A percentile compares a stretch with the other conserved stretches of the same genome.
phyloP scores from a whole-genome alignment of 30 jellyfish, hydroid and myxozoan genomes.

The Pelagia noctiluca region DNA sequence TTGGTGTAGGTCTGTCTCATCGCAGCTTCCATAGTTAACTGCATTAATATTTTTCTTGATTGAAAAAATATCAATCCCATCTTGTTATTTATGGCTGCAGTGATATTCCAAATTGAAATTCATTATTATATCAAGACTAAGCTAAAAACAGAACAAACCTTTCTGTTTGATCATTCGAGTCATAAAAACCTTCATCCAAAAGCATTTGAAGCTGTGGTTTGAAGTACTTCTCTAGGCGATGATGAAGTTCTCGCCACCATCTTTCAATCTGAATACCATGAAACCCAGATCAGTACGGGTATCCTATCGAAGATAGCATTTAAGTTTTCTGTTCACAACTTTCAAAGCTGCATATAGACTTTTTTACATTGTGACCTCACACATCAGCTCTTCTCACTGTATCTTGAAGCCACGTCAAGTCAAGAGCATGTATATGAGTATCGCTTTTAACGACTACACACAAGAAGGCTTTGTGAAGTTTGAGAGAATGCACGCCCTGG shows the following conservation, averaged over 20 bases:
- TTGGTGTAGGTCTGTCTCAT: constrained; percentile 6
- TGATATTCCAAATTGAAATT: neutral
- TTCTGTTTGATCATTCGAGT: constrained; percentile 3
- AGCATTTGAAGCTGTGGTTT: constrained; percentile 5
- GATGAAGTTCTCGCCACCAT: constrained; percentile 4
- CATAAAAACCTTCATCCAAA: neutral
- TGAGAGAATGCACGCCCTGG: constrained; percentile 4
- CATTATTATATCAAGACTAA: neutral
- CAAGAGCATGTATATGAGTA: neutral
- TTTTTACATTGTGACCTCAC: neutral
- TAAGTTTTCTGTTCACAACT: neutral
- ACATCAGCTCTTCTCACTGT: constrained; percentile 1
- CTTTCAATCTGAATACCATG: neutral
- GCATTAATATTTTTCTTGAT: neutral
- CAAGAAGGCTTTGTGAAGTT: constrained; percentile 5
- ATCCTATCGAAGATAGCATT: neutral
- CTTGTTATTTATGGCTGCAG: constrained; percentile 2
- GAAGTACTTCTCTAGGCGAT: neutral
- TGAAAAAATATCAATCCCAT: neutral
- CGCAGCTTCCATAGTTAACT: constrained; percentile 4
- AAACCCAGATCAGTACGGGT: constrained; percentile 4
- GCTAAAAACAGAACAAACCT: constrained; percentile 3
- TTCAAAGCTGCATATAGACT: constrained; percentile 3
- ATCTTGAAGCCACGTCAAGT: constrained; percentile 2
- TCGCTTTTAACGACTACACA: neutral